These are phyloP conservation scores for Atherinosoma microstoma DNA, from an alignment of 2,797 vertebrate species.

Conservation along the genomic window DNA sequence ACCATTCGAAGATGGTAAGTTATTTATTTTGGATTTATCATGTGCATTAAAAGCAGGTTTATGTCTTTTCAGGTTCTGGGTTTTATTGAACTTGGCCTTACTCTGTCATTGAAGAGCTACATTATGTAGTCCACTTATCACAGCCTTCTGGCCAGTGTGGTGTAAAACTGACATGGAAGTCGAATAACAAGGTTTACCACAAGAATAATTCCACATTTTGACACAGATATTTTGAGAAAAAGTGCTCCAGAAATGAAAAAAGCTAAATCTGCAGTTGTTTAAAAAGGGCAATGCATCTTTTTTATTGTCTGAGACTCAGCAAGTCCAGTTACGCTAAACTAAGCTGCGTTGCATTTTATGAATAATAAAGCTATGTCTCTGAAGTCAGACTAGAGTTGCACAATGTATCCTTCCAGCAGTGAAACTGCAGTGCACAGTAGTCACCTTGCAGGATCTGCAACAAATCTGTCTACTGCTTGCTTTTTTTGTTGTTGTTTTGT, in stretches of 20 bases:
- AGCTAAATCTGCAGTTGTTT: background rate
- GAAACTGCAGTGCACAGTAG: too few species aligned
- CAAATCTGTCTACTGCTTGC: too few species aligned
- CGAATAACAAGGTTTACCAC: background rate
- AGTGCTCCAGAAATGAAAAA: background rate
- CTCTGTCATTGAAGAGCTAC: background rate
- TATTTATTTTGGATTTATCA: slow-evolving; percentile 29
- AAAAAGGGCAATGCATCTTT: background rate
- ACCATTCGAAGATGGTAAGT: slow-evolving; percentile 99
- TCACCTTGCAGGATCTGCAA: background rate
- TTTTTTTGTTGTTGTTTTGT: background rate
- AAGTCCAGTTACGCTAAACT: background rate
- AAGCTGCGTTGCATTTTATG: background rate
- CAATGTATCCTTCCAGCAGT: background rate
- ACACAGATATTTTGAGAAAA: background rate
- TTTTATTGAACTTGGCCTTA: slow-evolving; percentile 11
- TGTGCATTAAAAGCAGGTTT: slow-evolving; percentile 13
- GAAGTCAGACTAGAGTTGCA: background rate
- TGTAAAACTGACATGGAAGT: background rate
- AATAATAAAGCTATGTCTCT: background rate
- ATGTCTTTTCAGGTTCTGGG: slow-evolving; percentile 20
- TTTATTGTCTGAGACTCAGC: background rate
- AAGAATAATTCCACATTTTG: background rate
- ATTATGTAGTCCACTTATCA: slow-evolving; percentile 12
- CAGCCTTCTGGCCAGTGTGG: background rate